Evolutionary conservation across 2,797 vertebrate species (phyloP).

Genomic region (Macropodus opercularis): DNA sequence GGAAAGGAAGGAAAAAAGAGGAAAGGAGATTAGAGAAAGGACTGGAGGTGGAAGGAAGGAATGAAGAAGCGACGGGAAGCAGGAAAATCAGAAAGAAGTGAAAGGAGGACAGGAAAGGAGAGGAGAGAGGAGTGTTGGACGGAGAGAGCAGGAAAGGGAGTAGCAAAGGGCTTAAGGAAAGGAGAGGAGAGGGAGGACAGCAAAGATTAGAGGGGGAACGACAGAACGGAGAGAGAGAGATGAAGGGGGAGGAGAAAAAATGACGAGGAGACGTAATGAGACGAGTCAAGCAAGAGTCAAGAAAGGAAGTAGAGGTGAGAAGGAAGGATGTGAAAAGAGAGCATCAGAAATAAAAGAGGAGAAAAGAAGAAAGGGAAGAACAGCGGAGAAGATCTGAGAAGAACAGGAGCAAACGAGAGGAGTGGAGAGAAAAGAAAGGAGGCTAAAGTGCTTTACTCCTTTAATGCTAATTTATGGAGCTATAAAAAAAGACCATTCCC

Average conservation of each 20-base stretch:
- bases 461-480: conserved; percentile 68
- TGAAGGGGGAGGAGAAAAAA: not conserved
- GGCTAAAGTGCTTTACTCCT: conserved; percentile 40
- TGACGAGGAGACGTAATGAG: not conserved
- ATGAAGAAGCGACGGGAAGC: too few relatives aligned
- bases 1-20: not conserved
- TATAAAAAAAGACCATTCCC: conserved; percentile 67
- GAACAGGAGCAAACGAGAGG: not conserved
- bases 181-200: not conserved
- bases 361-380: too few relatives aligned
- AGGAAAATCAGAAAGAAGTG: not conserved
- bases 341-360: not conserved
- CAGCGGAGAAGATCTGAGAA: too few relatives aligned
- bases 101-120: too few relatives aligned
- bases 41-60: not conserved
- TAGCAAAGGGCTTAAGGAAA: too few relatives aligned
- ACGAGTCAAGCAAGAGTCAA: not conserved
- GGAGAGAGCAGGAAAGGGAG: not conserved
- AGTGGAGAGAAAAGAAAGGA: not conserved
- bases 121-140: not conserved
- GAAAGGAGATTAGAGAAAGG: not conserved
- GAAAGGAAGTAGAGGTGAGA: too few relatives aligned
- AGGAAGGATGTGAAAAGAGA: not conserved
- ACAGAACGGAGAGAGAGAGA: too few relatives aligned
- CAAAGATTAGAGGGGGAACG: not conserved